Evolutionary conservation across 2,888 invertebrate species (phyloP).

Genomic region (Caenorhabditis afra): DNA sequence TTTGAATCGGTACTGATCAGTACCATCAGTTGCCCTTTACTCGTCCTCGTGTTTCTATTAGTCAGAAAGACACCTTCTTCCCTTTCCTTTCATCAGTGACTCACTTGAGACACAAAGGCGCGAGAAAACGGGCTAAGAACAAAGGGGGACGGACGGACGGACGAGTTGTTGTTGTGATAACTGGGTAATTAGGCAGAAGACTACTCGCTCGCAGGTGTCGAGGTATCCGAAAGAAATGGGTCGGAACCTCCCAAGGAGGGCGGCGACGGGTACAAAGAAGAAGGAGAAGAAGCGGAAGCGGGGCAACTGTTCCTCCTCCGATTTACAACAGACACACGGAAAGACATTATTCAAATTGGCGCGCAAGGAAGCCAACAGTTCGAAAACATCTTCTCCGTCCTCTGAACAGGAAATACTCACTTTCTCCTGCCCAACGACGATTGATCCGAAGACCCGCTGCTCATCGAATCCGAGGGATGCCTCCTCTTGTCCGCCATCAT

Average conservation of each 20-base stretch:
- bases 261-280: constrained; percentile 12
- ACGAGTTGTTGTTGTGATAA: constrained; percentile 17
- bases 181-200: neutral
- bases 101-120: neutral
- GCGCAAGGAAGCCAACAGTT: neutral
- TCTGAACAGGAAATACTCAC: constrained; percentile 36
- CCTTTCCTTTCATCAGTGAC: neutral
- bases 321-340: constrained; percentile 20
- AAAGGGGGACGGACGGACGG: too few relatives aligned
- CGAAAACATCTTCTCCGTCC: too few relatives aligned
- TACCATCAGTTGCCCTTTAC: too few relatives aligned
- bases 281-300: constrained; percentile 13
- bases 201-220: neutral
- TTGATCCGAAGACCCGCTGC: constrained; percentile 39
- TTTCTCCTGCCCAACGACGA: constrained; percentile 34
- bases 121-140: too few relatives aligned
- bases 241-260: neutral
- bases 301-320: constrained; percentile 36
- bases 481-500: constrained; percentile 37
- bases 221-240: neutral
- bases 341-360: constrained; percentile 38
- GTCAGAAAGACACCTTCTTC: too few relatives aligned
- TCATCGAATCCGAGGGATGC: constrained; percentile 46
- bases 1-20: too few relatives aligned
- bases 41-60: too few relatives aligned